phyloP scores from a whole-genome alignment of 2,797 vertebrate genomes.

The Peromyscus eremicus region DNA sequence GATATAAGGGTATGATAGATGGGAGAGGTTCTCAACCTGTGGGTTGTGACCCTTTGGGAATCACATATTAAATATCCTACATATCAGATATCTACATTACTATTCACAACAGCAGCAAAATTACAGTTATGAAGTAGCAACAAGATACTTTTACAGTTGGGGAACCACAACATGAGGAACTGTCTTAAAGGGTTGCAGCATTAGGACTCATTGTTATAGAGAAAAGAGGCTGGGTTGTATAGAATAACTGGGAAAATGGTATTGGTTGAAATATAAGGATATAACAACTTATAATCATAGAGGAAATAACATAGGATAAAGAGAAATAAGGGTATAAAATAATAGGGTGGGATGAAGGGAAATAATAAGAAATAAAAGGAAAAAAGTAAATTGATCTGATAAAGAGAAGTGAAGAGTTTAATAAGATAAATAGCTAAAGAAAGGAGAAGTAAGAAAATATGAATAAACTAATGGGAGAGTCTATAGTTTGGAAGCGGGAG shows the following conservation, averaged over 20 bases:
- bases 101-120: background rate
- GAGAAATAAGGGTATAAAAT: no score
- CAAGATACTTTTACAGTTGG: background rate
- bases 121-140: background rate
- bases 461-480: background rate
- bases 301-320: background rate
- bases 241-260: background rate
- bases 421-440: background rate
- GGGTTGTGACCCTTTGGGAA: background rate
- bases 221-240: background rate
- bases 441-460: background rate
- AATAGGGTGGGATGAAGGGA: background rate
- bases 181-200: no score
- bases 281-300: background rate
- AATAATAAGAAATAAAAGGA: background rate
- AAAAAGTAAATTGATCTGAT: background rate
- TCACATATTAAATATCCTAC: background rate
- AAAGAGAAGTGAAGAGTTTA: constrained; percentile 14
- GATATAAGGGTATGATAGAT: background rate
- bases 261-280: background rate
- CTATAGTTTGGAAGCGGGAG: background rate
- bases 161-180: background rate
- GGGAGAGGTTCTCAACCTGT: background rate
- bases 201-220: background rate
- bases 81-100: background rate